A percentile compares a stretch with the other conserved stretches of the same genome.
Conservation (phyloP, 2,797 vertebrate species). For the Trematomus bernacchii region DNA sequence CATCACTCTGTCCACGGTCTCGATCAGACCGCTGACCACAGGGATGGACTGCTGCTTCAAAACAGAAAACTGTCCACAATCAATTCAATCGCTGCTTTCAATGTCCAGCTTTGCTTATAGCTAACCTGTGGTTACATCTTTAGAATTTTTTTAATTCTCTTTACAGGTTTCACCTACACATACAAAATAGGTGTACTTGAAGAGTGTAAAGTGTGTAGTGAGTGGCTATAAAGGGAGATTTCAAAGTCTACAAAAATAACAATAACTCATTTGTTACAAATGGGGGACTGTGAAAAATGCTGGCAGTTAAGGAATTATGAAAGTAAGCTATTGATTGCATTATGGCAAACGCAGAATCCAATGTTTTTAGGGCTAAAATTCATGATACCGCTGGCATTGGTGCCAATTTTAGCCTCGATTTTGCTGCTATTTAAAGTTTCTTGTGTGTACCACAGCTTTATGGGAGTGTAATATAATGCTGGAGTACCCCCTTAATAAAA, state of each 20-base stretch:
- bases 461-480: background rate
- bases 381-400: too few species aligned
- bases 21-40: constrained; percentile 86
- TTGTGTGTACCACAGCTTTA: background rate
- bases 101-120: background rate
- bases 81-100: constrained; percentile 2
- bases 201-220: background rate
- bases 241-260: background rate
- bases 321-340: background rate
- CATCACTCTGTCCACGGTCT: constrained; percentile 91
- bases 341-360: background rate
- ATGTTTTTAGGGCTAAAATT: background rate
- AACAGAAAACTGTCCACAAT: constrained; percentile 18
- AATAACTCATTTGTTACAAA: background rate
- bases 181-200: background rate
- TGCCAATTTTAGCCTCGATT: too few species aligned
- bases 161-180: background rate
- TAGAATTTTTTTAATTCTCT: background rate
- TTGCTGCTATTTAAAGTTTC: too few species aligned
- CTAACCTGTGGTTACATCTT: background rate
- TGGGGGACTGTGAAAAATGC: background rate
- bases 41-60: constrained; percentile 74
- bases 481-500: background rate
- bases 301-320: background rate
- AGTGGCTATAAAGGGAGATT: background rate